Evolutionary conservation across 2,113 vertebrate species (phyloP), one percentile per base, ranked within the genome.

Genomic region (Corythaeola cristata): DNA sequence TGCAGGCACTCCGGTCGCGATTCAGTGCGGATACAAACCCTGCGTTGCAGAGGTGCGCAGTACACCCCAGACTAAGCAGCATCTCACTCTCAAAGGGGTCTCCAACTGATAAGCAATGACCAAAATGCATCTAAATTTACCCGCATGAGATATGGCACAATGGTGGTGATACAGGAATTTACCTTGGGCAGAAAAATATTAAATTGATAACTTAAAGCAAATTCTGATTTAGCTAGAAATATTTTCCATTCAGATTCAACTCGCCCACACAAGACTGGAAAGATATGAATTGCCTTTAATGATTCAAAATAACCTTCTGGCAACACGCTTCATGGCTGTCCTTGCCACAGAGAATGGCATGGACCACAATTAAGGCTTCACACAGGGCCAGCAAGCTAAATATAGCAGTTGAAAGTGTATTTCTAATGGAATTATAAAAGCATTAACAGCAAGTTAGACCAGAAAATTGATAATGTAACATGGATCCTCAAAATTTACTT

Each of bases 1-100:
- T 60, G 56, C 28, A 45, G 85, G 9, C 45, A 75, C 11, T 6
- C 15, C 2, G 4, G 30, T 5, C 0, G 0, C 1, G 0, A 45
- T 24, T 8, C 35, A 12, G 26, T 1, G 39, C 3, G 5, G 37
- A 39, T 58, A 53, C 33, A 33, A 72, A 23, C 52, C 33, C 56
- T 39, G 32, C 4, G 1, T 4, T 35, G 75, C 39, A 69, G 20
- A 24, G 32, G 35, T 28, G 62, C 60, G 15, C 11, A 64, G 77
- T 47, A n/a, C 41, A 67, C 15, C 15, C 49, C 58, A 58, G 33
- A 22, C 39, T 18, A 76, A 44, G 41, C 52, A 81, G 21, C 32
- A 45, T 26, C 68, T 50, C 21, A 45, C 32, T 44, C 35, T 44
- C 62, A 77, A 80, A 90, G 24, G 47, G 47, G 14, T 33, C 37